These are phyloP conservation scores for Amphiprion percula DNA, from an alignment of 2,113 vertebrate species.

Conservation along the genomic window DNA sequence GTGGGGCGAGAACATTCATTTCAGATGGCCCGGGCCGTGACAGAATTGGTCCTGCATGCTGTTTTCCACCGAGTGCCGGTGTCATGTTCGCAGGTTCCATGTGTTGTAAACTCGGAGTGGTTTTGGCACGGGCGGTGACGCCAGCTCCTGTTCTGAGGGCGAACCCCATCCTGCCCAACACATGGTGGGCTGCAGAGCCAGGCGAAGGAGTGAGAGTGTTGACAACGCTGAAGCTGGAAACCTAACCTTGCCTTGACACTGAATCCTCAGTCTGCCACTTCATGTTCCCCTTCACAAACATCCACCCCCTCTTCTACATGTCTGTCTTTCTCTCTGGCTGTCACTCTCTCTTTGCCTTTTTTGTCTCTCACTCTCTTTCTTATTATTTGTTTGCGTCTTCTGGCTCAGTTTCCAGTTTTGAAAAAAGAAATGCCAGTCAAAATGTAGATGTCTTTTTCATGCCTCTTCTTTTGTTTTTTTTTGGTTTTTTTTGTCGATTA, in stretches of 20 bases:
- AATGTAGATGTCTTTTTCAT: neutral
- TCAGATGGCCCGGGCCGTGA: constrained; percentile 79
- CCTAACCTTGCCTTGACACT: constrained; percentile 68
- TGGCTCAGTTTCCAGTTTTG: constrained; percentile 11
- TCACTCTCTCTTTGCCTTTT: constrained; percentile 2
- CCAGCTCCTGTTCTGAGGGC: constrained; percentile 70
- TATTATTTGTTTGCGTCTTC: neutral
- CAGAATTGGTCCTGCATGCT: constrained; percentile 78
- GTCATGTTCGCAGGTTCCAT: constrained; percentile 76
- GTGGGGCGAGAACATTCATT: constrained; percentile 80
- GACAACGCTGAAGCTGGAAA: constrained; percentile 78
- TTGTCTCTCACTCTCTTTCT: neutral
- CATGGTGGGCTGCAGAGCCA: constrained; percentile 37
- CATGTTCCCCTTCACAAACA: constrained; percentile 56
- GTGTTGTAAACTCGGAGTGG: constrained; percentile 77
- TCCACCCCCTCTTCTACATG: constrained; percentile 18
- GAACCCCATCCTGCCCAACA: constrained; percentile 56
- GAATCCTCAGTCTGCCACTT: constrained; percentile 67
- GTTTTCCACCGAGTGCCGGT: constrained; percentile 70
- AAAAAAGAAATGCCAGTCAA: too few species aligned
- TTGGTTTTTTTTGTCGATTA: neutral
- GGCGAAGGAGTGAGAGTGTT: constrained; percentile 68
- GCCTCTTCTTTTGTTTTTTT: neutral
- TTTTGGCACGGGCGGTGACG: constrained; percentile 70
- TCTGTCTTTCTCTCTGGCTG: constrained; percentile 21